Conservation (phyloP, 2,888 invertebrate species). For the Zygaena filipendulae region DNA sequence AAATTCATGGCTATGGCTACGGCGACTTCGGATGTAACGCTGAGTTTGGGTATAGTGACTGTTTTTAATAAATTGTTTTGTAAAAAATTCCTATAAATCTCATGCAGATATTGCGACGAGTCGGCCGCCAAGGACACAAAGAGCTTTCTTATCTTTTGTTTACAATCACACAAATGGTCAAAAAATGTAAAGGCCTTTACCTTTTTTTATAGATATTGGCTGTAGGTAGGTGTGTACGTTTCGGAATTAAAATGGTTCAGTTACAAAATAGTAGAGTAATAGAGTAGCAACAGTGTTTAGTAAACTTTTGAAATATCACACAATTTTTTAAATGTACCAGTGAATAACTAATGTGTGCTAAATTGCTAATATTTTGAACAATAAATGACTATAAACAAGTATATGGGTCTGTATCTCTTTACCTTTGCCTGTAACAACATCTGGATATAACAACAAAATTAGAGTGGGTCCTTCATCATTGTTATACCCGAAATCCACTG, state of each 20-base stretch:
- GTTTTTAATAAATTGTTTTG: slow-evolving; percentile 6
- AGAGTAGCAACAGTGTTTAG: background rate
- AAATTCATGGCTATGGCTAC: background rate
- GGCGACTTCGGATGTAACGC: slow-evolving; percentile 1
- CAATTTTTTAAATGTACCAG: too few species aligned
- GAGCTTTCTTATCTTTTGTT: slow-evolving; percentile 3
- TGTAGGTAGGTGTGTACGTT: slow-evolving; percentile 2
- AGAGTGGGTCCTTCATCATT: slow-evolving; percentile 1
- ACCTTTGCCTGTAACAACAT: slow-evolving; percentile 4
- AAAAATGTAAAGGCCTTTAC: slow-evolving; percentile 4
- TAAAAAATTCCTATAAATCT: slow-evolving; percentile 6
- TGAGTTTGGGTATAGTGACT: slow-evolving; percentile 6
- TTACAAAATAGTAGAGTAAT: background rate
- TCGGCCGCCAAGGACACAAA: slow-evolving; percentile 7
- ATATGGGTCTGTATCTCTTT: background rate
- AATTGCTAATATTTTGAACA: too few species aligned
- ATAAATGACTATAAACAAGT: slow-evolving; percentile 3
- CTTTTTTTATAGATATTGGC: slow-evolving; percentile 6
- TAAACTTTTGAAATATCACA: background rate
- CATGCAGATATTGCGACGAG: slow-evolving; percentile 6
- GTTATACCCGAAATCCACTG: slow-evolving; percentile 3
- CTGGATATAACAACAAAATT: slow-evolving; percentile 3
- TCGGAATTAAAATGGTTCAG: background rate
- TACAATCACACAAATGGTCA: slow-evolving; percentile 5
- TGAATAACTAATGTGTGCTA: too few species aligned